Percentiles rank a stretch among this genome's conserved stretches.
phyloP scores from a whole-genome alignment of 2,113 vertebrate genomes.

The Propithecus coquereli region DNA sequence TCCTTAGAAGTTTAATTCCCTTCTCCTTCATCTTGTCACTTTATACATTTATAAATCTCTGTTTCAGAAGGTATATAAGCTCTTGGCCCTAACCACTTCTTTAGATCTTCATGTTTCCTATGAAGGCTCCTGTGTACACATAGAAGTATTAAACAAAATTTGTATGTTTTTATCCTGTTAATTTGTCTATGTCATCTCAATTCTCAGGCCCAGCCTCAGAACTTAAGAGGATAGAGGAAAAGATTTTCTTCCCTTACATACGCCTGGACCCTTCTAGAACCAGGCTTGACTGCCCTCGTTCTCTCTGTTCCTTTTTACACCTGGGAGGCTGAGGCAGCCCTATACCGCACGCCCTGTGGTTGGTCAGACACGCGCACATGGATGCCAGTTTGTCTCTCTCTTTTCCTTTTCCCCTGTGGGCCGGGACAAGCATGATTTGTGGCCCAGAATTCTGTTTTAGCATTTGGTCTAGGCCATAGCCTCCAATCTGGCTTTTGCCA shows the following conservation, averaged over 20 bases:
- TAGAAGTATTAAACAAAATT: background rate
- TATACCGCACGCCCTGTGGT: fast-evolving
- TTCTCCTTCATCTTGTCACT: background rate
- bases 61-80: background rate
- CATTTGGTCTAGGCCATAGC: background rate
- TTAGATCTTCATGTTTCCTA: background rate
- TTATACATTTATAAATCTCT: background rate
- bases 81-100: background rate
- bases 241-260: background rate
- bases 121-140: background rate
- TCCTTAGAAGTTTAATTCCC: background rate
- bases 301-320: background rate
- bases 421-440: background rate
- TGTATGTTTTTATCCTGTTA: background rate
- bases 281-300: background rate
- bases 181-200: background rate
- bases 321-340: background rate
- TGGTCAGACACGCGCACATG: background rate
- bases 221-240: background rate
- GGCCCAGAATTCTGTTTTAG: background rate
- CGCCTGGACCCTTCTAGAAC: background rate
- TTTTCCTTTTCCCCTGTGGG: background rate
- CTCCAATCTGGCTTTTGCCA: background rate
- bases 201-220: background rate
- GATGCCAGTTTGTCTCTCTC: background rate